These are phyloP conservation scores for Tyrannus savana DNA, from an alignment of 2,113 vertebrate genomes.

Conservation along the genomic window DNA sequence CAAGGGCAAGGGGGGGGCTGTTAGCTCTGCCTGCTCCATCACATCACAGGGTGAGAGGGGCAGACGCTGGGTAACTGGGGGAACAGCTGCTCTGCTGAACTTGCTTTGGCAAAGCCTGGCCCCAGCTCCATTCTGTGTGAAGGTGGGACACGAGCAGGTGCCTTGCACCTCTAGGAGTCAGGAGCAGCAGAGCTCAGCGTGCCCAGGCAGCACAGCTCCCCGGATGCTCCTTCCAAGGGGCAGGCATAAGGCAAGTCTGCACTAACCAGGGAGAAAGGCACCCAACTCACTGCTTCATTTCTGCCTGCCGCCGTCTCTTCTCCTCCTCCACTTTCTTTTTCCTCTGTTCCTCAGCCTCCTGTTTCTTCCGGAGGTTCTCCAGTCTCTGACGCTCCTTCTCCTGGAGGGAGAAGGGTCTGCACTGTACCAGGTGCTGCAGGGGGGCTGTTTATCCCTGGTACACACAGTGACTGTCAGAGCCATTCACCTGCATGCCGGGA, in stretches of 20 bases:
- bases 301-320: constrained; percentile 85
- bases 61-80: background rate
- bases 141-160: background rate
- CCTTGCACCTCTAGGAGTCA: background rate
- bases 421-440: background rate
- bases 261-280: background rate
- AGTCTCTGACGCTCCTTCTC: constrained; percentile 87
- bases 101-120: background rate
- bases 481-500: background rate
- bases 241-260: background rate
- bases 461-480: background rate
- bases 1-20: background rate
- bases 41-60: background rate
- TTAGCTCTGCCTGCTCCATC: background rate
- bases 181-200: background rate
- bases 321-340: constrained; percentile 92
- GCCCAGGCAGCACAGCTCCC: background rate
- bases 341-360: constrained; percentile 90
- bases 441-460: background rate
- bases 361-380: constrained; percentile 89
- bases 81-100: background rate
- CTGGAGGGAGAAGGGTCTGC: constrained; percentile 64
- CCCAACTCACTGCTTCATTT: constrained; percentile 85
- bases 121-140: background rate
- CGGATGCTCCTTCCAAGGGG: fast-evolving